These are phyloP conservation scores for Akabosia matsudoensis DNA, from an alignment of 1,140 invertebrate genomes.

Conservation along the genomic window DNA sequence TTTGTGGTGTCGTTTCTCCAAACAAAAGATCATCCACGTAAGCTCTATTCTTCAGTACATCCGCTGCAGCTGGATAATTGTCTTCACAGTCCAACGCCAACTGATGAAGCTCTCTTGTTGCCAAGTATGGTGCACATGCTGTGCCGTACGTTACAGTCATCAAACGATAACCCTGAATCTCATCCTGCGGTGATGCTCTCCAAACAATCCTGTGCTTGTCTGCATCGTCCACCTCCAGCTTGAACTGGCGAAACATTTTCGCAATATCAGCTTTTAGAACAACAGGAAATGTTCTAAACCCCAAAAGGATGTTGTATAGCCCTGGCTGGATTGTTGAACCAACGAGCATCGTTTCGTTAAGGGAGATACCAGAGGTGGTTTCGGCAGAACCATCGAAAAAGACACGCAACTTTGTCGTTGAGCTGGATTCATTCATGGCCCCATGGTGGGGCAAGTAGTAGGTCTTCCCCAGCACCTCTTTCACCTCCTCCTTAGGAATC, in stretches of 20 bases:
- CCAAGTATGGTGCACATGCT: slow-evolving; percentile 36
- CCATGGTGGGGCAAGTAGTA: slow-evolving; percentile 48
- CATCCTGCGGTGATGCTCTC: not conserved
- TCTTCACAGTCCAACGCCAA: not conserved
- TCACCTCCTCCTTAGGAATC: not conserved
- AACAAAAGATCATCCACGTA: slow-evolving; percentile 5
- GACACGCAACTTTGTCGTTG: slow-evolving; percentile 44
- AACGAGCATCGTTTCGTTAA: slow-evolving; percentile 46
- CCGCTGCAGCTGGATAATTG: not conserved
- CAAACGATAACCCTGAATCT: not conserved
- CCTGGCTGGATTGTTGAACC: slow-evolving; percentile 52
- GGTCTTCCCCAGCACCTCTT: slow-evolving; percentile 1
- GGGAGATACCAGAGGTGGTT: slow-evolving; percentile 36
- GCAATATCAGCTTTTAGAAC: slow-evolving; percentile 52
- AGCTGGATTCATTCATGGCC: slow-evolving; percentile 43
- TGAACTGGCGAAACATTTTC: slow-evolving; percentile 50
- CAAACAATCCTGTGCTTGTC: slow-evolving; percentile 41
- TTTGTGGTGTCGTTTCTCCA: not conserved
- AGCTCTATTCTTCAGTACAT: not conserved
- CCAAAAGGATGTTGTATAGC: slow-evolving; percentile 50
- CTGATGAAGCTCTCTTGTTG: slow-evolving; percentile 38
- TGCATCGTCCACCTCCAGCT: slow-evolving; percentile 25
- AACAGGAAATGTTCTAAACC: slow-evolving; percentile 50
- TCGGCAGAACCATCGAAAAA: slow-evolving; percentile 46
- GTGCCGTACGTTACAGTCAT: slow-evolving; percentile 29